Base-by-base conservation (phyloP, 2,888 invertebrate genomes). In the Ferdinandea cuprea region DNA sequence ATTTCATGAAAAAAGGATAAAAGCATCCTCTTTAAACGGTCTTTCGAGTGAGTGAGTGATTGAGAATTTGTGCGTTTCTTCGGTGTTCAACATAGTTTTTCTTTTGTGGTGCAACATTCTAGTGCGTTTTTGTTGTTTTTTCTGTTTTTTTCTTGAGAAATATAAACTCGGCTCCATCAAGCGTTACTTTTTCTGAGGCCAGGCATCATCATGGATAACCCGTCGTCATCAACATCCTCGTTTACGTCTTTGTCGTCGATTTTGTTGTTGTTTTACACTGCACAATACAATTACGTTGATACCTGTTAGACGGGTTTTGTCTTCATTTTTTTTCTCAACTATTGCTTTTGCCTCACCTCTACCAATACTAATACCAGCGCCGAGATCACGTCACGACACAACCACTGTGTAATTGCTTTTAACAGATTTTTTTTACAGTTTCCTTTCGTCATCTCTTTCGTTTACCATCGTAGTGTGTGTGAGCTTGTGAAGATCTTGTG, bases 251-350 rank as follows among this genome's bases (percentile, higher is more conserved):
- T 44, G 72, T 68, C 77, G 44, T 37, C 52, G 30, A 7, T 42
- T 37, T 71, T 76, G 65, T 71, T 77, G 61, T 78, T 72, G 61
- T 73, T 46, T 56, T 25, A 37, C 56, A 63, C 58, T 52, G 56
- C 78, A 73, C 83, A 66, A 77, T 77, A 83, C 83, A 83, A 77
- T 72, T 68, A 58, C 77, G 61, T 68, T 72, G 66, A 78, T 78
- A 83, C 78, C 83, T 73, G 78, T 72, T 83, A 83, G 72, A 83
- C 83, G 68, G 83, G 83, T 83, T 73, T 83, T 72, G 61, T 52
- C 37, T 9, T 56, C 13, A n/a, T n/a, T n/a, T n/a, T 58, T 50
- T 30, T 48, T 35, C 32, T 54, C 56, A 11, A 21, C 30, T 52
- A 46, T n/a, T n/a, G n/a, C 50, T 54, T 32, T 35, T 58, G 17